Evolutionary conservation across 2,888 invertebrate genomes (phyloP).

Genomic region (Cotesia congregata): DNA sequence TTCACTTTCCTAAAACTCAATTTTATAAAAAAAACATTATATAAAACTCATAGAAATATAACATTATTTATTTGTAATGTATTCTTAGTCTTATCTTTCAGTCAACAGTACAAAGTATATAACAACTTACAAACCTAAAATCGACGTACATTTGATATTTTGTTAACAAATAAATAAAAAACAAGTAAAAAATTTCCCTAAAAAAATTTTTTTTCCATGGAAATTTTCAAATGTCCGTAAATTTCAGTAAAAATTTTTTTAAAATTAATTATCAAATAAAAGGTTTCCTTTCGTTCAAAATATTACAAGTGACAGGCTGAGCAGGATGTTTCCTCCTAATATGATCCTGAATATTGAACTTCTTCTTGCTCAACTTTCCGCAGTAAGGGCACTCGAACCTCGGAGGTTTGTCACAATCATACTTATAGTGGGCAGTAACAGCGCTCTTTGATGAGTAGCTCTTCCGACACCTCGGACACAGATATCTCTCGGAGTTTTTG

Average conservation of each 20-base stretch:
- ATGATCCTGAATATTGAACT: conserved; percentile 60
- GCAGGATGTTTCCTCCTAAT: conserved; percentile 57
- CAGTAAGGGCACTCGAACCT: conserved; percentile 67
- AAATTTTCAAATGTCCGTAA: no score
- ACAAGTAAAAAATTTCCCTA: no score
- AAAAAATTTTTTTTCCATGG: no score
- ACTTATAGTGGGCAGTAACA: conserved; percentile 53
- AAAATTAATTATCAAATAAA: background rate
- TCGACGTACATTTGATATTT: no score
- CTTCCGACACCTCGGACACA: conserved; percentile 30
- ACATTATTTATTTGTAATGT: background rate
- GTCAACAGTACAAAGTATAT: background rate
- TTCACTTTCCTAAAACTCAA: background rate
- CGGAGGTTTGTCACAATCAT: conserved; percentile 63
- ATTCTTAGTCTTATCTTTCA: background rate
- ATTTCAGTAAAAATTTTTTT: no score
- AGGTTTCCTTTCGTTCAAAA: background rate
- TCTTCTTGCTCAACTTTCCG: conserved; percentile 58
- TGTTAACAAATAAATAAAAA: no score
- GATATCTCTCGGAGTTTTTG: background rate
- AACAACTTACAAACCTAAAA: background rate
- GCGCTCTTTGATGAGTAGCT: conserved; percentile 33
- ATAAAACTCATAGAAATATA: background rate
- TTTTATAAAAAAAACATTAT: background rate
- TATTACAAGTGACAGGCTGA: conserved; percentile 22